phyloP scores from a whole-genome alignment of 2,888 invertebrate species.

The Drosophila flavopinicola region DNA sequence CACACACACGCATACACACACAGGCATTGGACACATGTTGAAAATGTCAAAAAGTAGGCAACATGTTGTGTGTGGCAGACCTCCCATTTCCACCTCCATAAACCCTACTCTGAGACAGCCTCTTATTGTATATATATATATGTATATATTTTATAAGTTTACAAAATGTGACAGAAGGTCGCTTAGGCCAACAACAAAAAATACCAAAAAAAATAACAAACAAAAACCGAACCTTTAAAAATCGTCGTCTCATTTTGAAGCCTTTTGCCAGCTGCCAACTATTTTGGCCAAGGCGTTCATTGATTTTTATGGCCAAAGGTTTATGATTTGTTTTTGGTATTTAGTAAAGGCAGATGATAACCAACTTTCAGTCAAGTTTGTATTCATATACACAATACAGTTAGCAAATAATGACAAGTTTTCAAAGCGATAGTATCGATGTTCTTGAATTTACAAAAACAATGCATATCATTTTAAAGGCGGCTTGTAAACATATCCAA shows the following conservation, averaged over 20 bases:
- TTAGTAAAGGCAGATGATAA: constrained; percentile 25
- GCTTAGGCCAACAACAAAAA: constrained; percentile 9
- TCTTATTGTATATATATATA: constrained; percentile 51
- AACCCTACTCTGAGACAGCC: constrained; percentile 4
- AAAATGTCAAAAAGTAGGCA: constrained; percentile 78
- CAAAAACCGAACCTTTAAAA: constrained; percentile 50
- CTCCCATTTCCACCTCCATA: constrained; percentile 1
- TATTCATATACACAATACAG: too few relatives aligned
- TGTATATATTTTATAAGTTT: constrained; percentile 50
- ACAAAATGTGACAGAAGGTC: constrained; percentile 55
- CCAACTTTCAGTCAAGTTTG: too few relatives aligned
- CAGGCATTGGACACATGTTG: constrained; percentile 72
- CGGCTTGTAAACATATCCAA: too few relatives aligned
- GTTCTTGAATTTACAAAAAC: too few relatives aligned
- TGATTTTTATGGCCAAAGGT: constrained; percentile 66
- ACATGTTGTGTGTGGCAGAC: constrained; percentile 64
- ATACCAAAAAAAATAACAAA: constrained; percentile 26
- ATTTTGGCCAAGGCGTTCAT: constrained; percentile 59
- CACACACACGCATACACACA: constrained; percentile 5
- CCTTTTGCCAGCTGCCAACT: constrained; percentile 60
- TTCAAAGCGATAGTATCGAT: too few relatives aligned
- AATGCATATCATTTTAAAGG: too few relatives aligned
- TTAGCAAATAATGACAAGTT: too few relatives aligned
- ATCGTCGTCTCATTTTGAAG: constrained; percentile 52
- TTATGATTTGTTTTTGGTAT: constrained; percentile 13